These are phyloP conservation scores for Epirrhoe tristata DNA, from an alignment of 2,888 invertebrate genomes.

Conservation along the genomic window DNA sequence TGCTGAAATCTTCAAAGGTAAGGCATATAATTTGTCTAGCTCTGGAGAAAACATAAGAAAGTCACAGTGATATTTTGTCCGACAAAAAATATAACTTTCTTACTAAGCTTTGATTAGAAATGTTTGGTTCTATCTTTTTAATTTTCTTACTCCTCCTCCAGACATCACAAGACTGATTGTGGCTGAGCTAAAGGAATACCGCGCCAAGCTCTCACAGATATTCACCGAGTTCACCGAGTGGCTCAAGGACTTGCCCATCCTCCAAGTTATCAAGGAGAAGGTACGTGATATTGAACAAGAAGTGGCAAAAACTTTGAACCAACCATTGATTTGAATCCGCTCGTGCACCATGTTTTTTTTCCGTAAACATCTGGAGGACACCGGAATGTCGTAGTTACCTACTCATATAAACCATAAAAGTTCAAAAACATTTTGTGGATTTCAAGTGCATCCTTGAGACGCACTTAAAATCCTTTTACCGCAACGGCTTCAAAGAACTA, in stretches of 20 bases:
- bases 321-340: too few relatives aligned
- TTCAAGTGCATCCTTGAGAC: too few relatives aligned
- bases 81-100: too few relatives aligned
- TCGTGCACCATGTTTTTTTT: too few relatives aligned
- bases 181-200: slow-evolving; percentile 74
- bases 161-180: slow-evolving; percentile 77
- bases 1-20: slow-evolving; percentile 82
- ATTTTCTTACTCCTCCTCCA: slow-evolving; percentile 31
- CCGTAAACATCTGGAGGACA: too few relatives aligned
- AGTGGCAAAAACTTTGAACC: too few relatives aligned
- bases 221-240: slow-evolving; percentile 64
- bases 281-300: slow-evolving; percentile 46
- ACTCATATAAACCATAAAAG: too few relatives aligned
- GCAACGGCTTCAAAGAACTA: too few relatives aligned
- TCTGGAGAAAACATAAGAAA: not conserved
- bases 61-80: not conserved
- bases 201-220: slow-evolving; percentile 61
- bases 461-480: too few relatives aligned
- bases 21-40: slow-evolving; percentile 20
- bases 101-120: too few relatives aligned
- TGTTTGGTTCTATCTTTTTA: not conserved
- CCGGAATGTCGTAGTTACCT: too few relatives aligned
- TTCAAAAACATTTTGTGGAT: too few relatives aligned
- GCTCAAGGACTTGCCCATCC: slow-evolving; percentile 74
- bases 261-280: slow-evolving; percentile 70